phyloP scores from a whole-genome alignment of 2,888 invertebrate species.

The Opisthograptis luteolata region DNA sequence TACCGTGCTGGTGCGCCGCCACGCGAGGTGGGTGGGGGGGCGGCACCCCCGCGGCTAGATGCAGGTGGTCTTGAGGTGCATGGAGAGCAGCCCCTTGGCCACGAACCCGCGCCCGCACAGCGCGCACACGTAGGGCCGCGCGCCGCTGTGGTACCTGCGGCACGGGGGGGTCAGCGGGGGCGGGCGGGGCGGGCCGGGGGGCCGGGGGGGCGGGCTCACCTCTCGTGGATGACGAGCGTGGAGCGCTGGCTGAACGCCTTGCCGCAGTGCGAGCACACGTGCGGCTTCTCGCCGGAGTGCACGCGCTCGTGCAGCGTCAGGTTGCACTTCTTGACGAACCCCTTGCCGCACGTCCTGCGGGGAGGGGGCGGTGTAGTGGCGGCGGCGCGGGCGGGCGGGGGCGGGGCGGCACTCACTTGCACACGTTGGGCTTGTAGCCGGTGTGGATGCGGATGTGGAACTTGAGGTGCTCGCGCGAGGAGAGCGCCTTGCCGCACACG shows the following conservation, averaged over 20 bases:
- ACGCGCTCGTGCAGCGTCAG: slow-evolving; percentile 85
- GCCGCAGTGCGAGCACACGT: slow-evolving; percentile 85
- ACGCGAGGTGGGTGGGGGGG: no score
- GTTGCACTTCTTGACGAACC: slow-evolving; percentile 85
- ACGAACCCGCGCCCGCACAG: slow-evolving; percentile 86
- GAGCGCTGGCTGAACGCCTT: slow-evolving; percentile 86
- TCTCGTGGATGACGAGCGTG: slow-evolving; percentile 85
- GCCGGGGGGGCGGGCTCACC: no score
- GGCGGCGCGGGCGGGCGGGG: neutral
- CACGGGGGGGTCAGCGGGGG: neutral
- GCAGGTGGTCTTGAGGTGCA: slow-evolving; percentile 84
- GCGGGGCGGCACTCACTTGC: slow-evolving; percentile 58
- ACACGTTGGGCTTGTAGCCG: slow-evolving; percentile 85
- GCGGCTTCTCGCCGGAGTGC: slow-evolving; percentile 86
- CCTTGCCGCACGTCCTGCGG: slow-evolving; percentile 77
- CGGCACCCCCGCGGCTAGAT: slow-evolving; percentile 51
- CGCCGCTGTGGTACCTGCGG: slow-evolving; percentile 81
- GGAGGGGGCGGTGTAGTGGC: neutral
- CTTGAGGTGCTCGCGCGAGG: slow-evolving; percentile 84
- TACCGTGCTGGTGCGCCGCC: no score
- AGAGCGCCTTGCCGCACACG: slow-evolving; percentile 85
- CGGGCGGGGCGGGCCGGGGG: neutral
- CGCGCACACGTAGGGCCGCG: slow-evolving; percentile 84
- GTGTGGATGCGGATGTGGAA: slow-evolving; percentile 86
- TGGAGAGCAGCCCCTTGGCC: slow-evolving; percentile 85